Conservation (phyloP, 2,797 vertebrate genomes). For the Distichodus sexfasciatus region DNA sequence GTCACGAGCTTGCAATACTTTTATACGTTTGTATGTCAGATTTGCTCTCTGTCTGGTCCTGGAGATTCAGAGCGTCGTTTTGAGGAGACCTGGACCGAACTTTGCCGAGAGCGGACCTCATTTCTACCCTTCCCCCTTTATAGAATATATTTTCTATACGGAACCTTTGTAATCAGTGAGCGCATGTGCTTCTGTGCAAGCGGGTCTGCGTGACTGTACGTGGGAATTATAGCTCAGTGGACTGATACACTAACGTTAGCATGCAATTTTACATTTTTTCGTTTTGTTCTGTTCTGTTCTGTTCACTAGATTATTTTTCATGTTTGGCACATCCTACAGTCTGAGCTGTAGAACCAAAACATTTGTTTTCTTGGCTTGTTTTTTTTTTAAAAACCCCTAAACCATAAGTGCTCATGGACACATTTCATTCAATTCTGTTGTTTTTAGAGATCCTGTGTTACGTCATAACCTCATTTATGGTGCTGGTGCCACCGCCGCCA, state of each 20-base stretch:
- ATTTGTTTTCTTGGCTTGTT: constrained; percentile 10
- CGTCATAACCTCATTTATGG: neutral
- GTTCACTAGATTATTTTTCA: constrained; percentile 58
- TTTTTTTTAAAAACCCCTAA: constrained; percentile 13
- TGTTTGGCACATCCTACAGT: constrained; percentile 58
- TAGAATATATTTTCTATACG: constrained; percentile 52
- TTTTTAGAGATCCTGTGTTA: constrained; percentile 10
- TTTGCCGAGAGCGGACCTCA: constrained; percentile 65
- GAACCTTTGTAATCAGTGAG: constrained; percentile 33
- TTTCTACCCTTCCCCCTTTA: constrained; percentile 61
- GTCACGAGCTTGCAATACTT: constrained; percentile 51
- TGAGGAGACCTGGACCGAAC: constrained; percentile 47
- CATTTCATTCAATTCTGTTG: constrained; percentile 8
- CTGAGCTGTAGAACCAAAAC: constrained; percentile 51
- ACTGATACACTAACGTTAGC: constrained; percentile 68
- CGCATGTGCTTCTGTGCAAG: constrained; percentile 44
- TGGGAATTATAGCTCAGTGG: constrained; percentile 57
- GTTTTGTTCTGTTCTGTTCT: constrained; percentile 54
- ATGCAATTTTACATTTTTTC: constrained; percentile 60
- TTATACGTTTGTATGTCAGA: neutral
- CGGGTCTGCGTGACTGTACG: constrained; percentile 55
- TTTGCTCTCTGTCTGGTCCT: constrained; percentile 37
- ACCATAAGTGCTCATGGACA: constrained; percentile 10
- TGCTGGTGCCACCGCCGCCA: neutral
- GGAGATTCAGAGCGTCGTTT: constrained; percentile 48